Percentiles rank a stretch among this genome's conserved stretches.
Conservation (phyloP, 2,888 invertebrate species). For the Lithophane ornitopus region DNA sequence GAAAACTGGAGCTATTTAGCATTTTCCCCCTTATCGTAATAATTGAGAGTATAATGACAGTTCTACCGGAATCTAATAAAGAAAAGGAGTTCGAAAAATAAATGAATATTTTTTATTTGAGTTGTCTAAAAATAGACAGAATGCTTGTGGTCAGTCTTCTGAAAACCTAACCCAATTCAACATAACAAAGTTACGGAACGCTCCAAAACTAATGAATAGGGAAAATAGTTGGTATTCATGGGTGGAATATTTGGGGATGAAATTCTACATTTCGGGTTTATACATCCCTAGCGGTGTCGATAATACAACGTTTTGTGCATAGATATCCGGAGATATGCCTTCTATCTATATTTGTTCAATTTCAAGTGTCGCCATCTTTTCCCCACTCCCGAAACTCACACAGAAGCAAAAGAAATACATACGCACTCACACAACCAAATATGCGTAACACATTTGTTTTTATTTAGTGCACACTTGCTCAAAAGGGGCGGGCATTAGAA, state of each 20-base stretch:
- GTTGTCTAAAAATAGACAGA: neutral
- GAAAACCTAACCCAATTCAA: slow-evolving; percentile 23
- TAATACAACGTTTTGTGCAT: slow-evolving; percentile 2
- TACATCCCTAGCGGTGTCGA: neutral
- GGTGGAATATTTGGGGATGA: slow-evolving; percentile 25
- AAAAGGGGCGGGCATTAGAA: too few species aligned
- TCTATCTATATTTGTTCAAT: too few species aligned
- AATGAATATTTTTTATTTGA: neutral
- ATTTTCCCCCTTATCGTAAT: slow-evolving; percentile 28
- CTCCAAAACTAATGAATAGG: slow-evolving; percentile 68
- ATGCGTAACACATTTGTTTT: too few species aligned
- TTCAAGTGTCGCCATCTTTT: too few species aligned
- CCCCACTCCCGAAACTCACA: too few species aligned
- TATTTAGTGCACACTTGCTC: too few species aligned
- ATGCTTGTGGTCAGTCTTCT: slow-evolving; percentile 9
- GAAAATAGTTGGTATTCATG: slow-evolving; percentile 74
- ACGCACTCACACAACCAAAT: too few species aligned
- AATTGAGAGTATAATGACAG: slow-evolving; percentile 32
- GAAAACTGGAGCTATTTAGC: slow-evolving; percentile 16
- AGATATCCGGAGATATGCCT: too few species aligned
- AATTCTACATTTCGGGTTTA: slow-evolving; percentile 32
- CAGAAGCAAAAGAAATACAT: too few species aligned
- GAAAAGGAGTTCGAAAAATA: neutral
- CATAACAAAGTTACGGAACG: slow-evolving; percentile 53
- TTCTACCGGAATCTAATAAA: slow-evolving; percentile 23